phyloP scores from a whole-genome alignment of 2,113 vertebrate species.

The Nesoenas mayeri region DNA sequence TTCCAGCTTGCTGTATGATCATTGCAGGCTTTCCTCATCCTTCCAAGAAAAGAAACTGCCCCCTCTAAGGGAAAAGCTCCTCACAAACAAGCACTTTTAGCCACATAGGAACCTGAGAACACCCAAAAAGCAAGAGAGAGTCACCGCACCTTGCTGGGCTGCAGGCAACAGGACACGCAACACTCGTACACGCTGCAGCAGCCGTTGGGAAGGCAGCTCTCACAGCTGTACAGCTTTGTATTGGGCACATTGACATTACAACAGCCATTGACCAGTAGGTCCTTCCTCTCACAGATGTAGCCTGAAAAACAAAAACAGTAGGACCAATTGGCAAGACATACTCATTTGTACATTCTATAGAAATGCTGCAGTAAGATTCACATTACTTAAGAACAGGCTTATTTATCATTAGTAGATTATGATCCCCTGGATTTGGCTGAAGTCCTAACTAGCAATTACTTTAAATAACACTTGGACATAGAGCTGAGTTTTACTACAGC shows the following conservation, averaged over 20 bases:
- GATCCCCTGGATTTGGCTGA: background rate
- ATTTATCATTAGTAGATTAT: background rate
- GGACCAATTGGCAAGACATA: background rate
- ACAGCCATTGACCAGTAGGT: constrained; percentile 91
- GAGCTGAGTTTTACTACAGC: background rate
- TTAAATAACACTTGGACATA: background rate
- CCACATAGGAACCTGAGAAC: background rate
- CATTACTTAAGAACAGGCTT: background rate
- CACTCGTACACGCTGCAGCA: constrained; percentile 93
- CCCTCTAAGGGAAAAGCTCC: background rate
- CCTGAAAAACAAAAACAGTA: constrained; percentile 74
- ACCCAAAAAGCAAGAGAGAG: background rate
- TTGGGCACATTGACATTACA: constrained; percentile 83
- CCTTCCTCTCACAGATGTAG: constrained; percentile 94
- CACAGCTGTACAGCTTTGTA: constrained; percentile 85
- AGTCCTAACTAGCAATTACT: background rate
- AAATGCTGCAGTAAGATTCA: background rate
- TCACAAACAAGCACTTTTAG: background rate
- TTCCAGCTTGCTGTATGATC: background rate
- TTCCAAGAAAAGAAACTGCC: background rate
- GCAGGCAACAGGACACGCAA: constrained; percentile 96
- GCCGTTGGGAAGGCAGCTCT: constrained; percentile 88
- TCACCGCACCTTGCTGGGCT: constrained; percentile 87
- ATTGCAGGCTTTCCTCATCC: background rate
- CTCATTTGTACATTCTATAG: rapidly evolving